Evolutionary conservation across 1,140 invertebrate genomes (phyloP).

Genomic region (Leptinotarsa defecta): DNA sequence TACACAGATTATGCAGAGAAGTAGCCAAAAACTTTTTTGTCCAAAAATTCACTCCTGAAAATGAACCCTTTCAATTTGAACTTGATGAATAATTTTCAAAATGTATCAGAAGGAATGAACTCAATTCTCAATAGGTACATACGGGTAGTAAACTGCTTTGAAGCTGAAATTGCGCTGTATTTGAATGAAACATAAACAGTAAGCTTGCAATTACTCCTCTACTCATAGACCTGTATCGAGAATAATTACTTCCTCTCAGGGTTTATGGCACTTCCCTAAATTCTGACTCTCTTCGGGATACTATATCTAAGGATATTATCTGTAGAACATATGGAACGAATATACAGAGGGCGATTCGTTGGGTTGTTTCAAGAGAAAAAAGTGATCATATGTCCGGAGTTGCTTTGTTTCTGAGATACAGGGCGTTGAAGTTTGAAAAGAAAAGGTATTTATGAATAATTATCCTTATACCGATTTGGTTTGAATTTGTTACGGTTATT

Average conservation of each 20-base stretch:
- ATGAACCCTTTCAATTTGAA: no score
- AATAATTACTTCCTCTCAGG: conserved; percentile 12
- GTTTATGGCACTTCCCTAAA: neutral
- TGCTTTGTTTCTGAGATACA: no score
- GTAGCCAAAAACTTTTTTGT: no score
- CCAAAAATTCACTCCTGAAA: no score
- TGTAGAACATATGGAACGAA: neutral
- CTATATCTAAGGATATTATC: neutral
- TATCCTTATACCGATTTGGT: no score
- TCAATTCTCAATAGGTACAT: neutral
- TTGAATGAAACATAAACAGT: conserved; percentile 21
- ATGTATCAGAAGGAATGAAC: neutral
- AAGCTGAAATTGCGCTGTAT: conserved; percentile 12
- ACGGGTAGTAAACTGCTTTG: neutral
- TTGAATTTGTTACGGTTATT: no score
- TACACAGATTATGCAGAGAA: no score
- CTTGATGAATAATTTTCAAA: no score
- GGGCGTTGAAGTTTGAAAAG: no score
- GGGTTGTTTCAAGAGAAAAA: no score
- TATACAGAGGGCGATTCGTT: neutral
- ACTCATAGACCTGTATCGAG: conserved; percentile 3
- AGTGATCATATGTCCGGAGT: no score
- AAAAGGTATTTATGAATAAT: no score
- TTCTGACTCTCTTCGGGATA: neutral
- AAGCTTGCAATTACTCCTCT: conserved; percentile 11